Evolutionary conservation across 2,113 vertebrate species (phyloP), one percentile per base, ranked within the genome.

Genomic region (Grammomys dolichurus): DNA sequence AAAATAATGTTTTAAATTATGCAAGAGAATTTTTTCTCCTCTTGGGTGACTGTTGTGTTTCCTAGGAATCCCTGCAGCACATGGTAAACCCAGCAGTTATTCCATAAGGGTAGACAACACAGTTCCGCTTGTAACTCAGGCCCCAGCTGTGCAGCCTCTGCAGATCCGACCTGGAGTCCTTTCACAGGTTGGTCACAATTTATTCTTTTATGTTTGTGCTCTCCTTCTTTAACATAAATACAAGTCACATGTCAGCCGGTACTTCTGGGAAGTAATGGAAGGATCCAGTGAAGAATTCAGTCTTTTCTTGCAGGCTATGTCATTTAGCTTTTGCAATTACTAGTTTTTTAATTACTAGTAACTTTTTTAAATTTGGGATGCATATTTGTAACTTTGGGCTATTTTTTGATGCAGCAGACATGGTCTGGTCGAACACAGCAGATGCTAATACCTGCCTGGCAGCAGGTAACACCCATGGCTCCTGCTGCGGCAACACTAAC

Each of bases 351-450:
- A 28, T 65, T 51, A 36, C 8, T 58, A 33, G 87, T 69, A 87
- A 54, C 51, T 40, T 75, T 26, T 82, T 76, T 87, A 2, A 73
- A 48, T 56, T 76, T 87, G 84, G 88, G 48, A 48, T 33, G 13
- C n/a, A 40, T 80, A 40, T 60, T 81, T 95, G 5, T 87, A 80
- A 48, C 56, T 72, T 56, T n/a, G 76, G 20, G 20, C 46, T 75
- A 19, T 51, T 33, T 91, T 93, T 95, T 97, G 96, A 10, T 89
- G 0, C 81, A 58, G 96, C 98, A 99, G 99, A 98, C 99, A 0
- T 99, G 99, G 99, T 99, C 99, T 0, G 99, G 98, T 91, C 99
- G 99, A 97, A 98, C 99, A 28, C 99, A 99, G 98, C 99, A 99
- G 97, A 99, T 99, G 97, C 97, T 99, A 98, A 98, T 99, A 94